Evolutionary conservation across 2,113 vertebrate species (phyloP), one percentile per base, ranked within the genome.

Genomic region (Macaca nemestrina): DNA sequence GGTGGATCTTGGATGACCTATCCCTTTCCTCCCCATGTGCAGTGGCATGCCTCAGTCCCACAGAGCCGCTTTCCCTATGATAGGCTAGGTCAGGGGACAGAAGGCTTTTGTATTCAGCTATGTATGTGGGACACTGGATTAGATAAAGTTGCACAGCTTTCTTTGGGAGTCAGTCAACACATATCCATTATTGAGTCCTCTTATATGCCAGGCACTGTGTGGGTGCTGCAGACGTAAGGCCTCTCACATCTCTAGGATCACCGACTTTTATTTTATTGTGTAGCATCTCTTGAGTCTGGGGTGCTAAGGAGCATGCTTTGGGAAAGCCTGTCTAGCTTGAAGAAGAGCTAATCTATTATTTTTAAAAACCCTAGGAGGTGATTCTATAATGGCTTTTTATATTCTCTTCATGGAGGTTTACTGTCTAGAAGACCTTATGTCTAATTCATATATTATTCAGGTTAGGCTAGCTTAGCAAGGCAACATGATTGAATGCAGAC

Each of bases 151-250:
- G 20, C 35, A 76, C 1, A 14, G 48, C 3, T 50, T 72, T 52
- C 76, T 35, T 6, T 85, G 86, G 3, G 9, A 50, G 30, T 72
- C 43, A 17, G 12, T 61, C 38, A 45, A 12, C 61, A 45, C 2
- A 0, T 2, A 0, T 12, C 16, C 8, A 2, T 48, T 48, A 14
- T 0, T 20, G 43, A 88, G 30, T 76, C 38, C 40, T 67, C 27
- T 40, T 16, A 4, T 14, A 3, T 20, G 6, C 25, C 35, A 40
- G 75, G 52, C 35, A 14, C 32, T 17, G 59, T 32, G 3, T 40
- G 17, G 32, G 8, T 0, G 2, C 67, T 75, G 18, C 2, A 68
- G 52, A 40, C 14, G 2, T 1, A 11, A 14, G n/a, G 40, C 20
- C 72, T 78, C 23, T 64, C 25, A 7, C 3, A 10, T 3, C 20